phyloP scores from a whole-genome alignment of 2,113 vertebrate genomes.

The Forbesichthys papilliferus region DNA sequence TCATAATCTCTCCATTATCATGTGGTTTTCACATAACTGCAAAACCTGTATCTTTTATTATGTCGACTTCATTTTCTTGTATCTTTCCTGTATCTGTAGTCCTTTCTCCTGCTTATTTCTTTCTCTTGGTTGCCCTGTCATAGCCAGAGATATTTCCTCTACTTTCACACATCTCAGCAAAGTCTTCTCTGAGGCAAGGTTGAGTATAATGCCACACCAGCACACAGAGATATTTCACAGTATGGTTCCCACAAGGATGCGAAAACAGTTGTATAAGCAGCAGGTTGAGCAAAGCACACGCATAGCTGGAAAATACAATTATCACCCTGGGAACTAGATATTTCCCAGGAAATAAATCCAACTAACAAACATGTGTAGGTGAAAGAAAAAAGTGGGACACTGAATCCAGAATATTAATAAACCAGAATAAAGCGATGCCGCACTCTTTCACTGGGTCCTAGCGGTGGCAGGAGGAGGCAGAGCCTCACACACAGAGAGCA shows the following conservation, averaged over 20 bases:
- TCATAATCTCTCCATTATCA: no score
- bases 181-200: constrained; percentile 1
- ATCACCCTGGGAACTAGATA: constrained; percentile 17
- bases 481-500: constrained; percentile 5
- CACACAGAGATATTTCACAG: neutral
- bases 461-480: constrained; percentile 14
- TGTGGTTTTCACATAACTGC: no score
- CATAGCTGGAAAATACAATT: constrained; percentile 23
- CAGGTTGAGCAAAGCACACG: constrained; percentile 3
- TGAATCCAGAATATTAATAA: constrained; percentile 21
- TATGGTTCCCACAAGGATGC: constrained; percentile 8
- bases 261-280: constrained; percentile 6
- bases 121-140: neutral
- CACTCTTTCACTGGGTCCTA: constrained; percentile 25
- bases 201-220: neutral
- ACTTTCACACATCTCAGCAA: constrained; percentile 1
- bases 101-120: neutral
- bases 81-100: no score
- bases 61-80: neutral
- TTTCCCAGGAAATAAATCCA: neutral
- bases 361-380: constrained; percentile 14
- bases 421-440: neutral
- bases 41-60: neutral
- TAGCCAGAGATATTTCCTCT: neutral
- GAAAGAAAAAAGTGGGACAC: neutral